Conservation (phyloP, 2,797 vertebrate genomes). For the Pygocentrus nattereri region DNA sequence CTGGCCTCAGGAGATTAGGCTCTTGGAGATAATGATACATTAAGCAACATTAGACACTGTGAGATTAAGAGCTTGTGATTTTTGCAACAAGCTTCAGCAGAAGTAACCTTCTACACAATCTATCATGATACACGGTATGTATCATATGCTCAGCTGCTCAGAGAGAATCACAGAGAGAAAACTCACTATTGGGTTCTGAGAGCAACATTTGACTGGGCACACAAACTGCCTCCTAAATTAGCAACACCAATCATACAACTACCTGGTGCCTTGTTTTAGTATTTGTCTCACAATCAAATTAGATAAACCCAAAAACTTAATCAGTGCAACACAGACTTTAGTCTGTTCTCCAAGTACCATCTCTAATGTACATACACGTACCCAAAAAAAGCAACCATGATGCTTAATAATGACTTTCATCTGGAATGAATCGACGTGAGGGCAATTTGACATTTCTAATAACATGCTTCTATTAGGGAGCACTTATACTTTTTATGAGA, state of each 20-base stretch:
- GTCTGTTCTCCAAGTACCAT: constrained; percentile 4
- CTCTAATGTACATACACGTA: constrained; percentile 1
- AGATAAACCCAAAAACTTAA: constrained; percentile 6
- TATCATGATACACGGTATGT: background rate
- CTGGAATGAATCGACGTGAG: constrained; percentile 31
- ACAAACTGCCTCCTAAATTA: constrained; percentile 1
- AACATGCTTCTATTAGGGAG: constrained; percentile 23
- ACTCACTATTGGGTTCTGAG: constrained; percentile 11
- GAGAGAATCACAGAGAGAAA: constrained; percentile 3
- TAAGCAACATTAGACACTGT: background rate
- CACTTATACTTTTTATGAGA: constrained; percentile 24
- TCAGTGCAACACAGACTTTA: constrained; percentile 5
- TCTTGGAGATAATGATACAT: background rate
- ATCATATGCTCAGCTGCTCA: constrained; percentile 2
- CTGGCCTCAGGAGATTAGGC: too few relatives aligned
- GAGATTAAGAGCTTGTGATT: background rate
- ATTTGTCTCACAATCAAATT: constrained; percentile 16
- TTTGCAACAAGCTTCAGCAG: background rate
- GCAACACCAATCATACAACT: constrained; percentile 6
- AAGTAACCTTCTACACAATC: background rate
- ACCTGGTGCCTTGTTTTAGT: constrained; percentile 14
- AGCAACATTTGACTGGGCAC: background rate
- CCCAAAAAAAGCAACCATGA: constrained; percentile 17
- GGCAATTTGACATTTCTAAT: constrained; percentile 32
- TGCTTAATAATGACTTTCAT: constrained; percentile 37